phyloP scores from a whole-genome alignment of 1,140 invertebrate species.

The Linepithema humile region DNA sequence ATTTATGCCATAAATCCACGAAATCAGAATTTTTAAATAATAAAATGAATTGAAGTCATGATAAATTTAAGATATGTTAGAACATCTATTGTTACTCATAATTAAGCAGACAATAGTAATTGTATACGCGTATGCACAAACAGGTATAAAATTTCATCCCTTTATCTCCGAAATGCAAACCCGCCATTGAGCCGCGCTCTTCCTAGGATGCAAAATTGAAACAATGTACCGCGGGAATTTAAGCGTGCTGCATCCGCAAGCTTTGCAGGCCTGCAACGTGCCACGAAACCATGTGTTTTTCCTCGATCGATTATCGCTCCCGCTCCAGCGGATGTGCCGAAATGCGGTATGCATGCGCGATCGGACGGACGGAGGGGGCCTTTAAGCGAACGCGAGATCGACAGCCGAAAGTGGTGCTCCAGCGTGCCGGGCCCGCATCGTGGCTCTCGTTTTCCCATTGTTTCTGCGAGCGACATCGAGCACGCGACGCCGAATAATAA shows the following conservation, averaged over 20 bases:
- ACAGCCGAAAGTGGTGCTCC: constrained; percentile 70
- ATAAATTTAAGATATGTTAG: not conserved
- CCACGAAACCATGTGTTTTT: not conserved
- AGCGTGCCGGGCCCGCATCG: constrained; percentile 33
- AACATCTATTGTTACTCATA: not conserved
- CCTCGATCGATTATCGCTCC: constrained; percentile 32
- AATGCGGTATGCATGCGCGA: constrained; percentile 37
- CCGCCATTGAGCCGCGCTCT: too few species aligned
- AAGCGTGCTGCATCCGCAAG: not conserved
- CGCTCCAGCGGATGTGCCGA: constrained; percentile 30
- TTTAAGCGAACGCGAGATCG: constrained; percentile 64
- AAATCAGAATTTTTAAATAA: not conserved
- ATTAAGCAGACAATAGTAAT: not conserved
- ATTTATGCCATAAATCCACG: not conserved
- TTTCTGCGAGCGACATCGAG: constrained; percentile 72
- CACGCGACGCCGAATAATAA: constrained; percentile 72
- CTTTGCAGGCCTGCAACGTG: not conserved
- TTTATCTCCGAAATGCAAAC: too few species aligned
- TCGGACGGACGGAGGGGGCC: constrained; percentile 35
- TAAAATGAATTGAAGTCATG: not conserved
- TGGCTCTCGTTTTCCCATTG: constrained; percentile 71
- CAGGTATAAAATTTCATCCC: too few species aligned
- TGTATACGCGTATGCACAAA: too few species aligned
- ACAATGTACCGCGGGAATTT: not conserved
- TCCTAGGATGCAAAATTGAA: not conserved